Percentiles rank a stretch among this genome's conserved stretches.
These are phyloP conservation scores for Scaptomyza flava DNA, from an alignment of 2,888 invertebrate genomes.

Conservation along the genomic window DNA sequence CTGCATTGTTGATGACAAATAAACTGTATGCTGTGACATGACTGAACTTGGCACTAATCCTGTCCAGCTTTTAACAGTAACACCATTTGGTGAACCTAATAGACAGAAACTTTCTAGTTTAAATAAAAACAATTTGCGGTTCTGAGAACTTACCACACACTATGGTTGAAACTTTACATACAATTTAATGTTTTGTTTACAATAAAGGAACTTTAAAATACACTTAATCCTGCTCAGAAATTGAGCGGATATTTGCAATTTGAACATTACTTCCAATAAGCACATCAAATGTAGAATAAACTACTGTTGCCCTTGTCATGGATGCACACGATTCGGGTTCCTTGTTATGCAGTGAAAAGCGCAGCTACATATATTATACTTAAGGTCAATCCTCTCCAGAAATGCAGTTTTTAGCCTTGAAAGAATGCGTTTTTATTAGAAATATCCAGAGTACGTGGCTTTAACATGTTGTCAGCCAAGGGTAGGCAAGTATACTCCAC, in stretches of 20 bases:
- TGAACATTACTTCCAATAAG: neutral
- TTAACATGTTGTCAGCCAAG: neutral
- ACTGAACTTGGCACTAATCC: slow-evolving; percentile 14
- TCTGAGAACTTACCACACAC: neutral
- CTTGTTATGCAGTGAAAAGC: neutral
- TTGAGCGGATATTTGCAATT: neutral
- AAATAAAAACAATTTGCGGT: neutral
- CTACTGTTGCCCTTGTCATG: neutral
- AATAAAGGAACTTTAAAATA: neutral
- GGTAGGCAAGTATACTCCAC: slow-evolving; percentile 9
- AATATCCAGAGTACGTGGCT: neutral
- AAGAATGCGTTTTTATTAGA: neutral
- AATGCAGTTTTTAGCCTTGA: slow-evolving; percentile 12
- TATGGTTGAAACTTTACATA: neutral
- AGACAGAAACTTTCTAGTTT: too few species aligned
- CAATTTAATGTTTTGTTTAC: neutral
- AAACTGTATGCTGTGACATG: too few species aligned
- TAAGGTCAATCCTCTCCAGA: slow-evolving; percentile 66
- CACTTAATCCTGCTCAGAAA: slow-evolving; percentile 25
- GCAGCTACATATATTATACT: neutral
- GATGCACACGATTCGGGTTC: neutral
- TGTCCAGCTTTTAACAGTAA: neutral
- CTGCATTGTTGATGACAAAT: neutral
- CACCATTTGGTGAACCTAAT: neutral
- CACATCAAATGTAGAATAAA: neutral